These are phyloP conservation scores for Heliconius aoede DNA, from an alignment of 2,888 invertebrate species.

Conservation along the genomic window DNA sequence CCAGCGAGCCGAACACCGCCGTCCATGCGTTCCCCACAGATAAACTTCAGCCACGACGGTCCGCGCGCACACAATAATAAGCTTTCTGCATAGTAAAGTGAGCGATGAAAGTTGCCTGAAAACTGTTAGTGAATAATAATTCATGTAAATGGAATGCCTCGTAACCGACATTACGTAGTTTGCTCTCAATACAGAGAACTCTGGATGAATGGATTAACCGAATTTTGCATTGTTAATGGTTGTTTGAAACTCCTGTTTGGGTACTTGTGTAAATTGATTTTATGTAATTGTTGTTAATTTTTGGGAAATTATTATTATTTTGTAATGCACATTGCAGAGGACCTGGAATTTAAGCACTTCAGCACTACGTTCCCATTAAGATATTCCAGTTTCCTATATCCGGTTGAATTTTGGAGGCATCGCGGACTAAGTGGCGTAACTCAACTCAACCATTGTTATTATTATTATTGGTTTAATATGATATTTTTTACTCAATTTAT, in stretches of 20 bases:
- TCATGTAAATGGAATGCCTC: constrained; percentile 77
- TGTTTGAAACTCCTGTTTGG: constrained; percentile 55
- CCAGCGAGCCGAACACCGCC: constrained; percentile 61
- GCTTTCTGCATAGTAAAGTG: constrained; percentile 50
- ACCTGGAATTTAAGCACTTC: no score
- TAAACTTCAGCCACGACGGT: constrained; percentile 67
- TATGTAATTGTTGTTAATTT: not conserved
- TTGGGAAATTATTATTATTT: not conserved
- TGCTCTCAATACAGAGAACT: constrained; percentile 66
- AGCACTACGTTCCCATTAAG: no score
- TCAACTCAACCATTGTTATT: no score
- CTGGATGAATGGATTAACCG: constrained; percentile 69
- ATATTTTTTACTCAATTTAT: no score
- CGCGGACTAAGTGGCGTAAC: no score
- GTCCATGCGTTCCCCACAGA: constrained; percentile 65
- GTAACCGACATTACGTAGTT: constrained; percentile 72
- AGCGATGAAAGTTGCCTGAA: constrained; percentile 55
- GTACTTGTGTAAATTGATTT: constrained; percentile 27
- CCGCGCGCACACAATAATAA: constrained; percentile 53
- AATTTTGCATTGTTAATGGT: constrained; percentile 62
- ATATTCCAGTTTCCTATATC: no score
- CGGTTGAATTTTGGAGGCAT: no score
- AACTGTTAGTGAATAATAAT: constrained; percentile 69
- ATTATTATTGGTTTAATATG: no score
- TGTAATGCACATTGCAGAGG: no score